phyloP scores from a whole-genome alignment of 2,888 invertebrate species.

The Pharmacophagus antenor region DNA sequence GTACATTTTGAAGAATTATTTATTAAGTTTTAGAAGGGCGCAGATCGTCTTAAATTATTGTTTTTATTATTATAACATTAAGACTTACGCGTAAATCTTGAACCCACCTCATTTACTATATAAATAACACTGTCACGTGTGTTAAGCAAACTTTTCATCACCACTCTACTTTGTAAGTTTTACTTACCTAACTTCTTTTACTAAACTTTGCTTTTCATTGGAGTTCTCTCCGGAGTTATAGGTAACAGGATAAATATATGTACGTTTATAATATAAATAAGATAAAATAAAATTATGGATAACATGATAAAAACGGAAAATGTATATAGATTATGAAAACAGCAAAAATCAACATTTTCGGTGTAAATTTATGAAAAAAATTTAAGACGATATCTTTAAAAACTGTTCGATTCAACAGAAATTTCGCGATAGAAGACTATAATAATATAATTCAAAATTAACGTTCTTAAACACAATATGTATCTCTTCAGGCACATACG shows the following conservation, averaged over 20 bases:
- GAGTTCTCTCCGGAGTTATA: neutral
- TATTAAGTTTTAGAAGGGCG: too few relatives aligned
- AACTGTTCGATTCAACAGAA: too few relatives aligned
- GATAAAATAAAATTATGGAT: too few relatives aligned
- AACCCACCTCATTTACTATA: neutral
- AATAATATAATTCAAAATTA: neutral
- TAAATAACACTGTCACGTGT: too few relatives aligned
- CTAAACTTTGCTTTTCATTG: slow-evolving; percentile 3
- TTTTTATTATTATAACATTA: neutral
- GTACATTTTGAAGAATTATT: neutral
- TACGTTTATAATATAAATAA: too few relatives aligned
- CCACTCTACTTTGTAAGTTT: slow-evolving; percentile 23
- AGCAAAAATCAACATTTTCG: too few relatives aligned
- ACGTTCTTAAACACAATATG: neutral
- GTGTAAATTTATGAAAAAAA: too few relatives aligned
- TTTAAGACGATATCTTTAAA: too few relatives aligned
- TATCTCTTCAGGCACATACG: neutral
- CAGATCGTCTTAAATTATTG: neutral
- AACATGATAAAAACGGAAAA: too few relatives aligned
- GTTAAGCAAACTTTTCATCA: too few relatives aligned
- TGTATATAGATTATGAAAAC: too few relatives aligned
- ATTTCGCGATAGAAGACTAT: too few relatives aligned
- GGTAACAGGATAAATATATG: neutral
- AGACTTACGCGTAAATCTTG: neutral
- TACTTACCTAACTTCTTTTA: slow-evolving; percentile 17